A percentile compares a stretch with the other conserved stretches of the same genome.
phyloP scores from a whole-genome alignment of 2,113 vertebrate species.

The Panthera tigris region DNA sequence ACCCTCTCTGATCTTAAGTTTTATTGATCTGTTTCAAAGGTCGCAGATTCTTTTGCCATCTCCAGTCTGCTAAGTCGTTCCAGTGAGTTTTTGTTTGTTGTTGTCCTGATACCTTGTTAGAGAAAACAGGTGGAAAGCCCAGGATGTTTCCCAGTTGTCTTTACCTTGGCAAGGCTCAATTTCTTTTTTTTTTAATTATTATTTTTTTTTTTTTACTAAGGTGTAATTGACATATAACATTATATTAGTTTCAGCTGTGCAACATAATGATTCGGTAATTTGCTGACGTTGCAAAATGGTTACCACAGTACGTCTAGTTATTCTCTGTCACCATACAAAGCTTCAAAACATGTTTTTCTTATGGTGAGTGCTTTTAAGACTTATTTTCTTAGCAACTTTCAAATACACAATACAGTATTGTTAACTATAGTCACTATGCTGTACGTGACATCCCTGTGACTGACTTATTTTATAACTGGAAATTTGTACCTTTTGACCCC shows the following conservation, averaged over 20 bases:
- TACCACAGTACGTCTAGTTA: not conserved
- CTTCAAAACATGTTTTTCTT: not conserved
- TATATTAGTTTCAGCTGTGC: not conserved
- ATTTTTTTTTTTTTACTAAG: not conserved
- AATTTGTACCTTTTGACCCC: not conserved
- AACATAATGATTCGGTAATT: not conserved
- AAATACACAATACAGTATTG: not conserved
- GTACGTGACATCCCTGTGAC: not conserved
- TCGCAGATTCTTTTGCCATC: not conserved
- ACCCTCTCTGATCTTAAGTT: not conserved
- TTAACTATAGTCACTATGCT: not conserved
- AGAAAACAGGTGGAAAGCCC: not conserved
- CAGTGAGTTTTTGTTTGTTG: not conserved
- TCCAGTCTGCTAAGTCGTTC: not conserved
- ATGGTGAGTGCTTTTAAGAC: not conserved
- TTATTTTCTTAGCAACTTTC: not conserved
- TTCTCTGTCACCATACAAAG: not conserved
- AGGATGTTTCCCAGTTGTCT: not conserved
- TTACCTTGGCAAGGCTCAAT: not conserved
- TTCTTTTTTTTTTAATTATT: not conserved
- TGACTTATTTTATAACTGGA: not conserved
- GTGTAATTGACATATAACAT: not conserved
- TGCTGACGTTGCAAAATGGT: not conserved
- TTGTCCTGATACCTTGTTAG: not conserved
- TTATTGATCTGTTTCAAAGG: not conserved